A percentile compares a stretch with the other conserved stretches of the same genome.
phyloP scores from a whole-genome alignment of 2,888 invertebrate species.

The Agrochola circellaris region DNA sequence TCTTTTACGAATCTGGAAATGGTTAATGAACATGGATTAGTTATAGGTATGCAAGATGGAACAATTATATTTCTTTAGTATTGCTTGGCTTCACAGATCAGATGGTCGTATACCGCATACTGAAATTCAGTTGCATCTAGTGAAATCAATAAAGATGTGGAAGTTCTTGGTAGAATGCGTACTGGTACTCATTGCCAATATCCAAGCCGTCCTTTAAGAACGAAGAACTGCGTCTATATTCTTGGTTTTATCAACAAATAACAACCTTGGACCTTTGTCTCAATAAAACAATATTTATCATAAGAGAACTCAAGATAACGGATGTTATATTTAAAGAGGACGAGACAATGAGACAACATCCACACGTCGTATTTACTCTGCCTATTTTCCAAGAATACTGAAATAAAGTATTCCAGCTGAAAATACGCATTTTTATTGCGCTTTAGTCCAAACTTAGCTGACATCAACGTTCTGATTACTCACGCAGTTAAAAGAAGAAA shows the following conservation, averaged over 20 bases:
- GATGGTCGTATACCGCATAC: not conserved
- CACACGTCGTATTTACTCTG: not conserved
- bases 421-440: constrained; percentile 35
- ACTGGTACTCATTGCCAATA: not conserved
- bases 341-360: constrained; percentile 30
- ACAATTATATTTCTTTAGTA: not conserved
- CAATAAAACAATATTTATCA: constrained; percentile 28
- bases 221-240: not conserved
- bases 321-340: constrained; percentile 37
- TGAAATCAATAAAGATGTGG: not conserved
- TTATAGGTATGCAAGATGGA: not conserved
- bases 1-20: constrained; percentile 90
- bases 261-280: constrained; percentile 24
- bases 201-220: not conserved
- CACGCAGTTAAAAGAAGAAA: constrained; percentile 35
- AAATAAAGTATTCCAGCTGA: constrained; percentile 13
- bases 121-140: not conserved
- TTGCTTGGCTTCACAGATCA: not conserved
- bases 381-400: constrained; percentile 5
- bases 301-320: constrained; percentile 16
- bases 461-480: constrained; percentile 38
- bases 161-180: not conserved
- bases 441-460: constrained; percentile 34
- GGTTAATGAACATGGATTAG: not conserved
- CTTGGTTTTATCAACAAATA: constrained; percentile 15